Evolutionary conservation across 2,797 vertebrate genomes (phyloP).

Genomic region (Gadopsis marmoratus): DNA sequence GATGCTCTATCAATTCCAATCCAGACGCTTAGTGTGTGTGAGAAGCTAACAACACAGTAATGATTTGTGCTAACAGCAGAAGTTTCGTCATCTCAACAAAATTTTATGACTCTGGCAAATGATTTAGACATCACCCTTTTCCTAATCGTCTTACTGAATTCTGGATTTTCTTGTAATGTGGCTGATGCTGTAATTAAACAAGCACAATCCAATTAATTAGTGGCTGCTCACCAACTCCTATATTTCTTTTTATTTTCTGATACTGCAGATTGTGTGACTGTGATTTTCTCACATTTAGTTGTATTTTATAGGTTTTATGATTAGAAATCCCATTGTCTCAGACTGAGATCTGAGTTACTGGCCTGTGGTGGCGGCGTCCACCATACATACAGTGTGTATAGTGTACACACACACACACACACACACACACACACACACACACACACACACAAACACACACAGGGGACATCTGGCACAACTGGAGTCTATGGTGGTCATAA

Average conservation of each 20-base stretch:
- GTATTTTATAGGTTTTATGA: conserved; percentile 2
- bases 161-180: neutral
- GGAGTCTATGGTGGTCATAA: conserved; percentile 62
- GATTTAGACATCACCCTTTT: neutral
- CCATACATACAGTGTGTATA: neutral
- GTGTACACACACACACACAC: neutral
- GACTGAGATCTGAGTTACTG: neutral
- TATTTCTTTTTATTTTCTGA: neutral
- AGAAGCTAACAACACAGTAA: neutral
- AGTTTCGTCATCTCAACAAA: neutral
- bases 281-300: neutral
- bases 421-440: conserved; percentile 17
- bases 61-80: neutral
- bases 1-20: neutral
- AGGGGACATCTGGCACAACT: conserved; percentile 45
- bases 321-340: neutral
- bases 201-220: neutral
- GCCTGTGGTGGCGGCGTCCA: neutral
- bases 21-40: conserved; percentile 2
- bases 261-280: neutral
- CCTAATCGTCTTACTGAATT: neutral
- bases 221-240: neutral
- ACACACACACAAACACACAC: conserved; percentile 40
- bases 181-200: neutral
- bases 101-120: conserved; percentile 1